Evolutionary conservation across 2,113 vertebrate genomes (phyloP), one percentile per base, ranked within the genome.

Genomic region (Hemichromis elongatus): DNA sequence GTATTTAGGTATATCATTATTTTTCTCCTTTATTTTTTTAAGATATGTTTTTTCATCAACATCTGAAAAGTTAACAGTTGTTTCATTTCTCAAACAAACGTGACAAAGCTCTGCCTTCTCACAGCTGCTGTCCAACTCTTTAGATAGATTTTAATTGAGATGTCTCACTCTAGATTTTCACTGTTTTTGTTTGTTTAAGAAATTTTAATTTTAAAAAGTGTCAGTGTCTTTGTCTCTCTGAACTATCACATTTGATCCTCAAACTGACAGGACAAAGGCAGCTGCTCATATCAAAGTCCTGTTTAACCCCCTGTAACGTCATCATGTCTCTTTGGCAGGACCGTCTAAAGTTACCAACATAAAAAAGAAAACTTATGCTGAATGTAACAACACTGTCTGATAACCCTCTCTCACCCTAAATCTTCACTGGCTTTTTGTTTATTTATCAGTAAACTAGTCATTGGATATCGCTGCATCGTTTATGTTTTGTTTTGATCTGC

Each of bases 401-500:
- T 61, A 33, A 73, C 24, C 14, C 9, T 35, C 4, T 47, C 53
- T 82, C 59, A 1, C 18, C 24, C 11, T 11, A 78, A 59, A 79
- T 54, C 1, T 83, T 30, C 55, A 82, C 28, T 21, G 63, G 21
- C 73, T 33, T 61, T 82, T 5, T 56, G 63, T 42, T 79, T 80
- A 26, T 82, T 37, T 37, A 63, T 19, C 30, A 83, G 35, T 86
- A 40, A 85, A 81, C 68, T 81, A 81, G 68, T 85, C 61, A 84
- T 45, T 70, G 66, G 86, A 70, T 85, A 53, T 26, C 33, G 73
- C 50, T 45, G 33, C 21, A 79, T 68, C 68, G 55, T 54, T 50
- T 42, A 59, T 86, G 78, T 81, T 89, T 89, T 86, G 85, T 77
- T 94, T 89, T 92, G 79, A 89, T 89, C 70, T 87, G 61, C 13